These are phyloP conservation scores for Odontothrips loti DNA, from an alignment of 2,888 invertebrate genomes.

Conservation along the genomic window DNA sequence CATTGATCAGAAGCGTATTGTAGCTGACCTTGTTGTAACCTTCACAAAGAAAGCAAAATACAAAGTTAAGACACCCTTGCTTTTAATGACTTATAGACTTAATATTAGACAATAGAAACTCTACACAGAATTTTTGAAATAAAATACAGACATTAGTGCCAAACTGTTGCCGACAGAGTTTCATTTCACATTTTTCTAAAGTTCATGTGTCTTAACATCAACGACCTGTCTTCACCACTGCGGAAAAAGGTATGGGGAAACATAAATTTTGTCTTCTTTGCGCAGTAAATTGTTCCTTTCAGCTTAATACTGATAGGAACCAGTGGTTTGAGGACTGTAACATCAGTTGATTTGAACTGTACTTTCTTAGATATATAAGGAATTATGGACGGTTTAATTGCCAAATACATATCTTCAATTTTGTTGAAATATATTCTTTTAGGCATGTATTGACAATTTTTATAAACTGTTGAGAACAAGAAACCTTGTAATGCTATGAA, in stretches of 20 bases:
- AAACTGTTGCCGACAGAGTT: neutral
- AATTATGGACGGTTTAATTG: neutral
- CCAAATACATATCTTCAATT: neutral
- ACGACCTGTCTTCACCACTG: neutral
- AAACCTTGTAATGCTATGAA: neutral
- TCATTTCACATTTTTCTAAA: neutral
- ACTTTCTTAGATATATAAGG: neutral
- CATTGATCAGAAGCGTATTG: neutral
- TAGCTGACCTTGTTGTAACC: neutral
- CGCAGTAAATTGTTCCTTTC: too few relatives aligned
- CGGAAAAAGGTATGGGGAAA: neutral
- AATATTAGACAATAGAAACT: neutral
- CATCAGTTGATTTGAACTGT: neutral
- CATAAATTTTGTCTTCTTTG: neutral
- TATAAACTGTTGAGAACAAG: neutral
- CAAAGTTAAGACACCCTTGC: neutral
- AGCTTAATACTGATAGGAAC: too few relatives aligned
- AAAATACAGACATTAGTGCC: too few relatives aligned
- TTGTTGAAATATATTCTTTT: neutral
- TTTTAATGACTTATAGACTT: neutral
- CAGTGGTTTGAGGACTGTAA: neutral
- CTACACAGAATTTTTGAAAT: too few relatives aligned
- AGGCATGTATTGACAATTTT: neutral
- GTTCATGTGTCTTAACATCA: neutral
- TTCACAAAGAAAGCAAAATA: too few relatives aligned